Conservation (phyloP, 2,113 vertebrate species). For the Tragelaphus buxtoni region DNA sequence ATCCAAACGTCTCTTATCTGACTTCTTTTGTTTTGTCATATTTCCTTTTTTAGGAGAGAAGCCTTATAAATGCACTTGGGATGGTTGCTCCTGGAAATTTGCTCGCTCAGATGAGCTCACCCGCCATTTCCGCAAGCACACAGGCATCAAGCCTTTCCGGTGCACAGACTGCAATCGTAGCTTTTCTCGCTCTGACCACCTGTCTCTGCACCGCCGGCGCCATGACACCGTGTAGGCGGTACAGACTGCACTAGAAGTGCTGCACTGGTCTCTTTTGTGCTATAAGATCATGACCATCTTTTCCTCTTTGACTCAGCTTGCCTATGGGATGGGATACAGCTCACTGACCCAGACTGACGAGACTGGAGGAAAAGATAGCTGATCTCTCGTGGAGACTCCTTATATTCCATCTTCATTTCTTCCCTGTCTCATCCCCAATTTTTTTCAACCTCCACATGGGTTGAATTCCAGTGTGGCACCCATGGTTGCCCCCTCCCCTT, state of each 20-base stretch:
- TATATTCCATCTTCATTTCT: background rate
- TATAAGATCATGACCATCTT: background rate
- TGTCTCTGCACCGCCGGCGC: slow-evolving; percentile 94
- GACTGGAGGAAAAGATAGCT: slow-evolving; percentile 9
- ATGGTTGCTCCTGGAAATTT: slow-evolving; percentile 96
- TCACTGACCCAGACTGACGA: slow-evolving; percentile 44
- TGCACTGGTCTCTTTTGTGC: background rate
- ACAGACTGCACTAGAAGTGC: background rate
- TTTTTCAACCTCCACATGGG: background rate
- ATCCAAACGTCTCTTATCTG: slow-evolving; percentile 25
- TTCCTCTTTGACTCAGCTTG: background rate
- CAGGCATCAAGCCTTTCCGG: slow-evolving; percentile 97
- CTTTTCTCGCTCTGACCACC: slow-evolving; percentile 97
- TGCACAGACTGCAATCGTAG: slow-evolving; percentile 96
- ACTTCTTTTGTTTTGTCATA: background rate
- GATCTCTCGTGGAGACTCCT: background rate
- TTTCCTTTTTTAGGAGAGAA: slow-evolving; percentile 88
- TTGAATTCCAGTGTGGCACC: slow-evolving; percentile 55
- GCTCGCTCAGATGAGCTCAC: slow-evolving; percentile 96
- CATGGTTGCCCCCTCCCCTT: background rate
- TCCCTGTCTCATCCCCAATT: slow-evolving; percentile 1
- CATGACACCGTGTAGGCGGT: slow-evolving; percentile 94
- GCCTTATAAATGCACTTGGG: slow-evolving; percentile 97
- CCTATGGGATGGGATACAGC: slow-evolving; percentile 7
- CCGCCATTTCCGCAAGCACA: slow-evolving; percentile 97